Percentiles rank a stretch among this genome's conserved stretches.
Conservation (phyloP, 2,113 vertebrate species). For the Ciconia maguari region DNA sequence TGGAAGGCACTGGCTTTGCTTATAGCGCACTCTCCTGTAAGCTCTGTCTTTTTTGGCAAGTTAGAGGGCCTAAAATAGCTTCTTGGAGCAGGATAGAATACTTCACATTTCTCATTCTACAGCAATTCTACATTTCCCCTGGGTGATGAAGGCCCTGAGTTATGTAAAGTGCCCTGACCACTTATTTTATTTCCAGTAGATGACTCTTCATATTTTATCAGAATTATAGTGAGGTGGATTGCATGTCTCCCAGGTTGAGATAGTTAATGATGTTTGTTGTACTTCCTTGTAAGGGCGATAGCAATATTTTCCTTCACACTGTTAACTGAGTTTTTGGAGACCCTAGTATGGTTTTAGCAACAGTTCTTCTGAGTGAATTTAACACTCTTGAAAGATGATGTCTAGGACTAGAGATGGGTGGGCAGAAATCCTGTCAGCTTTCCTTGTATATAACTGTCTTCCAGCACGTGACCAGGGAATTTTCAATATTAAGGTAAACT, state of each 20-base stretch:
- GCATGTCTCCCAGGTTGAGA: neutral
- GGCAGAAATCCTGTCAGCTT: neutral
- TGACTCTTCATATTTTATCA: neutral
- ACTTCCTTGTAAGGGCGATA: neutral
- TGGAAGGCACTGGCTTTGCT: neutral
- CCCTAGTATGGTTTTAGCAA: neutral
- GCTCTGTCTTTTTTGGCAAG: neutral
- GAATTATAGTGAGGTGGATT: neutral
- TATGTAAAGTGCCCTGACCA: neutral
- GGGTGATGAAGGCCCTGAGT: neutral
- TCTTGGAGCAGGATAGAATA: neutral
- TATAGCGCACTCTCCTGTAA: neutral
- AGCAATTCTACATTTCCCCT: neutral
- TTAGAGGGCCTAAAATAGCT: neutral
- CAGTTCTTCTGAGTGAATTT: neutral
- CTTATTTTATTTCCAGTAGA: neutral
- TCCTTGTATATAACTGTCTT: neutral
- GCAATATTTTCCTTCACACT: neutral
- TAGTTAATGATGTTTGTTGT: neutral
- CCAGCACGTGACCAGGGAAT: neutral
- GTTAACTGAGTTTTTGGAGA: neutral
- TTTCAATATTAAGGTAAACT: neutral
- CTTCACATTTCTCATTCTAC: neutral
- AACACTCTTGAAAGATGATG: neutral
- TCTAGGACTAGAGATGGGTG: neutral